Base-by-base conservation (phyloP, 1,140 invertebrate genomes). In the Drosophila rhopaloa region DNA sequence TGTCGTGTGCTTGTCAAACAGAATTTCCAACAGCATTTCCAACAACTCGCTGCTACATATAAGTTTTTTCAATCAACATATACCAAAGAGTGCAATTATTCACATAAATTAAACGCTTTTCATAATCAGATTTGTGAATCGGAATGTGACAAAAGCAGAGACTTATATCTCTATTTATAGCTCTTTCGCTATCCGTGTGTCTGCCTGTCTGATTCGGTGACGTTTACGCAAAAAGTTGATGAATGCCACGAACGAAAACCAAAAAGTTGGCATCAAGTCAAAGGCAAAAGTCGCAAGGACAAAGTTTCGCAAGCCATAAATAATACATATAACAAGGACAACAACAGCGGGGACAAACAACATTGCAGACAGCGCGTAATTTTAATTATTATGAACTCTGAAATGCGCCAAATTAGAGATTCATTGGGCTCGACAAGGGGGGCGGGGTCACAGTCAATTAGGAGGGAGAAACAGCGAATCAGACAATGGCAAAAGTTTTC, bases 301-400 rank as follows among this genome's bases (percentile, higher is more conserved):
- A 58, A 78, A 77, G 62, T 77, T 77, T 77, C 13, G 73, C 55
- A 67, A 67, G 55, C 73, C 47, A 81, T 86, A 85, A 85, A 86
- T 86, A 85, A 78, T 75, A 72, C 78, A 85, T 81, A 81, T 75
- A 85, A 81, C 81, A 84, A 72, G 72, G 37, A 59, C 40, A 70
- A 74, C 62, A 79, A 77, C 59, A 56, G 58, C 48, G 47, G 56
- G 35, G 59, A 59, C 48, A 76, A 75, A 50, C 71, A 79, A 79
- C 84, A 85, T 67, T 85, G 82, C 76, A 77, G 82, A 53, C 68
- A 70, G 51, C 63, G 82, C 78, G 65, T 88, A 83, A 89, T 88
- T 88, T 88, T 88, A 88, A 88, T 88, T 88, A 88, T 88, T 76
- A 89, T 88, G 83, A 86, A 81, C 68, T 82, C 74, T 46, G 58